Conservation (phyloP, 1,140 invertebrate genomes). For the Drosophila kikkawai region DNA sequence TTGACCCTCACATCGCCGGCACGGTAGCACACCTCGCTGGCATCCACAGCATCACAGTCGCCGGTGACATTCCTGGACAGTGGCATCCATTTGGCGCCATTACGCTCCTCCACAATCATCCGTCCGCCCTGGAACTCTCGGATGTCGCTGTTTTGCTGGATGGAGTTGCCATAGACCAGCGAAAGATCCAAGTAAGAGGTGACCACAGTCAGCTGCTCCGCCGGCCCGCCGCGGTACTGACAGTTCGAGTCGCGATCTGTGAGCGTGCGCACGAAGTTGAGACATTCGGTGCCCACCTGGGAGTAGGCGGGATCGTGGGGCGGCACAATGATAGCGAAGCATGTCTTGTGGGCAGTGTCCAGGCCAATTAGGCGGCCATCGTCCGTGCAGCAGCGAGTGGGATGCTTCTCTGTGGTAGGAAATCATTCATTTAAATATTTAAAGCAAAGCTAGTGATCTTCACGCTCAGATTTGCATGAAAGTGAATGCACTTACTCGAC, state of each 20-base stretch:
- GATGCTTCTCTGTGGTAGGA: conserved; percentile 86
- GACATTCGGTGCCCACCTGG: conserved; percentile 89
- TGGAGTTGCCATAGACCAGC: conserved; percentile 92
- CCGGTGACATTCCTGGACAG: conserved; percentile 88
- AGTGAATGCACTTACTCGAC: conserved; percentile 87
- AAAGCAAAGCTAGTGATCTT: background rate
- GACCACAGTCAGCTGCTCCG: conserved; percentile 93
- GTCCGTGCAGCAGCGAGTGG: conserved; percentile 89
- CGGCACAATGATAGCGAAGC: conserved; percentile 94
- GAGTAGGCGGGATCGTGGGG: conserved; percentile 92
- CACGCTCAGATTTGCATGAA: background rate
- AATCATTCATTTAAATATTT: background rate
- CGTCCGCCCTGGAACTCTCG: conserved; percentile 89
- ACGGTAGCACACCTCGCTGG: conserved; percentile 89
- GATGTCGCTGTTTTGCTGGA: conserved; percentile 88
- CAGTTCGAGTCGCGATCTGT: conserved; percentile 90
- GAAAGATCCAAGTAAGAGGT: conserved; percentile 94
- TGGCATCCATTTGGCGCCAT: conserved; percentile 89
- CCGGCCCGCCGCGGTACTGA: conserved; percentile 87
- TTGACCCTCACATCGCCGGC: conserved; percentile 94
- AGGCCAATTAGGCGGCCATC: conserved; percentile 87
- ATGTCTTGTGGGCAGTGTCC: conserved; percentile 86
- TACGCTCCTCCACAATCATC: conserved; percentile 87
- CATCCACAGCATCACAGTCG: conserved; percentile 87
- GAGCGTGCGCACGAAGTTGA: conserved; percentile 94